Evolutionary conservation across 2,113 vertebrate species (phyloP).

Genomic region (Chelonoidis abingdonii): DNA sequence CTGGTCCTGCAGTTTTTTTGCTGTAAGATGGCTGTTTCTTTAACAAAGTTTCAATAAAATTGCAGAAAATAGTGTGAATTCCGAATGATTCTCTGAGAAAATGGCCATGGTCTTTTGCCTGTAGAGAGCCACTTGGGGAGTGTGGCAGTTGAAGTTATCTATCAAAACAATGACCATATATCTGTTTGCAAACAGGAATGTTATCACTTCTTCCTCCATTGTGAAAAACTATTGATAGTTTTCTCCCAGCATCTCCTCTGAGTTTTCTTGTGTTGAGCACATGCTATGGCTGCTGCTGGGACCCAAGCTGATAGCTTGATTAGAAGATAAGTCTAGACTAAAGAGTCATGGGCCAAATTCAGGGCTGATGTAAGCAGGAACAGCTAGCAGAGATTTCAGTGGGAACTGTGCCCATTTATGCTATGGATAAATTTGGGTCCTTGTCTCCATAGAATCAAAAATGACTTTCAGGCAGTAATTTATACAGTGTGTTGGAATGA

Average conservation of each 20-base stretch:
- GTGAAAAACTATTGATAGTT: constrained; percentile 3
- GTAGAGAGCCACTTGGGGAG: not conserved
- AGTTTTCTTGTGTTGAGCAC: not conserved
- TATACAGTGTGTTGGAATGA: rapidly evolving
- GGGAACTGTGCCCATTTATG: not conserved
- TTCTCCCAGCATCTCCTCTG: constrained; percentile 5
- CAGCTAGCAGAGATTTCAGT: not conserved
- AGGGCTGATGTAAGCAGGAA: not conserved
- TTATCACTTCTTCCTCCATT: constrained; percentile 34
- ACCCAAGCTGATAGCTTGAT: not conserved
- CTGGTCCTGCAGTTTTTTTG: too few relatives aligned
- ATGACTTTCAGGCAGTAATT: not conserved
- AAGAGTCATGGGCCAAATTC: not conserved
- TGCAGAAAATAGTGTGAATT: not conserved
- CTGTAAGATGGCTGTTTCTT: not conserved
- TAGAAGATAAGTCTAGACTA: not conserved
- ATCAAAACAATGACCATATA: not conserved
- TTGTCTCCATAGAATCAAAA: not conserved
- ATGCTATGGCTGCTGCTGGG: not conserved
- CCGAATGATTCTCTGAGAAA: not conserved
- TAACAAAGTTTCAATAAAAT: not conserved
- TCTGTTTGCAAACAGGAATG: constrained; percentile 18
- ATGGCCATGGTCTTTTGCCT: not conserved
- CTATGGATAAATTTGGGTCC: not conserved
- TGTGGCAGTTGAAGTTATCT: constrained; percentile 22